A percentile compares a stretch with the other conserved stretches of the same genome.
Conservation (phyloP, 2,113 vertebrate genomes). For the Petaurus breviceps region DNA sequence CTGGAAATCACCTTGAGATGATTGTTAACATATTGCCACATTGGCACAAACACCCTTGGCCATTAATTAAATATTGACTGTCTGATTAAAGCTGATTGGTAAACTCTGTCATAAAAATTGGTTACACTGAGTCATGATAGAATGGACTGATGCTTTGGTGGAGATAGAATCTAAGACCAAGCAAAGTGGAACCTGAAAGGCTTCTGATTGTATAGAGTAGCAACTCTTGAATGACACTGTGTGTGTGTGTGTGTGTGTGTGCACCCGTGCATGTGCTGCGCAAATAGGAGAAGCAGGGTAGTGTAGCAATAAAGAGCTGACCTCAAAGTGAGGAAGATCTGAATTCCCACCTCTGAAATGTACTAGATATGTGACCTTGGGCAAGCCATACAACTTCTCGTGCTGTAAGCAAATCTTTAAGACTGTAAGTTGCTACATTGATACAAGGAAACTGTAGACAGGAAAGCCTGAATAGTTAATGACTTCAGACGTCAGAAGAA, state of each 20-base stretch:
- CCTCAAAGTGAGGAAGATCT: too few species aligned
- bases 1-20: neutral
- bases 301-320: too few species aligned
- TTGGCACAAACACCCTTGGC: neutral
- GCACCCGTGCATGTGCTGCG: too few species aligned
- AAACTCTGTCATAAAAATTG: neutral
- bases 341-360: too few species aligned
- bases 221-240: too few species aligned
- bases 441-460: neutral
- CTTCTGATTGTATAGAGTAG: too few species aligned
- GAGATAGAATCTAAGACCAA: neutral
- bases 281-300: too few species aligned
- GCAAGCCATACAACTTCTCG: too few species aligned
- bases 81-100: neutral
- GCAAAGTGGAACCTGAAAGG: neutral
- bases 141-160: neutral
- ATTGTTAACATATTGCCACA: neutral
- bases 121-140: neutral
- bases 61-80: neutral
- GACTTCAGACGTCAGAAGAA: neutral
- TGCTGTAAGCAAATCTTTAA: too few species aligned
- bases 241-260: too few species aligned
- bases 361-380: too few species aligned
- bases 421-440: too few species aligned
- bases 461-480: neutral